These are phyloP conservation scores for Heterocephalus glaber DNA, from an alignment of 2,113 vertebrate genomes.

Conservation along the genomic window DNA sequence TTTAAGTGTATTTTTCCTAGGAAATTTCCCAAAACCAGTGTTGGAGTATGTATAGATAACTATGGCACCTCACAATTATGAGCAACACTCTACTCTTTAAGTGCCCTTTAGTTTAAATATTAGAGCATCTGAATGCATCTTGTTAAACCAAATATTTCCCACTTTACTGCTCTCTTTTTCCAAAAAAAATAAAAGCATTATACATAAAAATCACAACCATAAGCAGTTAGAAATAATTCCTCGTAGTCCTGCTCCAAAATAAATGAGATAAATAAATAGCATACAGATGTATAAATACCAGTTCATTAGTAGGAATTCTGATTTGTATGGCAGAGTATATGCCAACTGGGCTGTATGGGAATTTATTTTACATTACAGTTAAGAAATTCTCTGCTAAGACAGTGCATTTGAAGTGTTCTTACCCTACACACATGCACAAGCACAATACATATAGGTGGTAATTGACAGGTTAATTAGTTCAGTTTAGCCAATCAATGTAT, in stretches of 20 bases:
- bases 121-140: neutral
- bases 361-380: neutral
- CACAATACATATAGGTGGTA: neutral
- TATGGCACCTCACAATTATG: neutral
- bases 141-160: neutral
- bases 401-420: neutral
- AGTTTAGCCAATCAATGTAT: neutral
- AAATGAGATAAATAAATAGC: conserved; percentile 30
- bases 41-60: neutral
- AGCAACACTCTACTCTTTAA: neutral
- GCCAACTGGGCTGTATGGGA: neutral
- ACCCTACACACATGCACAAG: neutral
- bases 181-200: neutral
- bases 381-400: neutral
- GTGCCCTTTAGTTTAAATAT: neutral
- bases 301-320: neutral
- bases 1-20: neutral
- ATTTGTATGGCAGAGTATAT: neutral
- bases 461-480: neutral
- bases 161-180: neutral
- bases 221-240: conserved; percentile 29
- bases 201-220: conserved; percentile 1
- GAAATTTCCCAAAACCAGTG: neutral
- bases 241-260: neutral
- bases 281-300: neutral